Evolutionary conservation across 2,888 invertebrate genomes (phyloP).

Genomic region (Yponomeuta cagnagella): DNA sequence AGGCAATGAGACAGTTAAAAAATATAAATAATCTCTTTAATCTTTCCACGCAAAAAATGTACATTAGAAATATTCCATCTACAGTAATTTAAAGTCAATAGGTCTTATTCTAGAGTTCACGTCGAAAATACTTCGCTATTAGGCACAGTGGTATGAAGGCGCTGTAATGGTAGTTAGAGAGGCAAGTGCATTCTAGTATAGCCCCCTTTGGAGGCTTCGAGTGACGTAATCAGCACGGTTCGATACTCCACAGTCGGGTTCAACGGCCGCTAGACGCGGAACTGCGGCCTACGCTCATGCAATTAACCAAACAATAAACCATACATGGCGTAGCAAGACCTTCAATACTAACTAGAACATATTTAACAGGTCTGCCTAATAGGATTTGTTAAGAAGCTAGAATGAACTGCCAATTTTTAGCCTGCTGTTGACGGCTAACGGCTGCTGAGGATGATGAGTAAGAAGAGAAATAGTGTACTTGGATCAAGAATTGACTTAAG

Average conservation of each 20-base stretch:
- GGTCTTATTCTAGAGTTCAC: neutral
- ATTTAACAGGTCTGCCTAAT: neutral
- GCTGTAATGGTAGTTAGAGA: neutral
- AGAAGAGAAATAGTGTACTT: neutral
- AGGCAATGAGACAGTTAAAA: neutral
- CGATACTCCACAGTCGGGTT: slow-evolving; percentile 60
- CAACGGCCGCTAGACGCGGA: slow-evolving; percentile 70
- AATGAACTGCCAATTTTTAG: neutral
- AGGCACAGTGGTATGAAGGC: neutral
- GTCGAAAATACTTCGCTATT: neutral
- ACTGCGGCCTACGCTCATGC: slow-evolving; percentile 62
- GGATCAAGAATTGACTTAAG: no score
- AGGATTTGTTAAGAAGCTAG: neutral
- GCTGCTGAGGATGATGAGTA: neutral
- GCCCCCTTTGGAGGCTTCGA: slow-evolving; percentile 39
- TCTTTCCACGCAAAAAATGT: neutral
- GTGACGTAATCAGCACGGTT: slow-evolving; percentile 68
- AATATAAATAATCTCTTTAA: neutral
- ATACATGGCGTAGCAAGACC: neutral
- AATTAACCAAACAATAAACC: slow-evolving; percentile 49
- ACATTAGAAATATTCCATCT: neutral
- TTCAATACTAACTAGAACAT: slow-evolving; percentile 6
- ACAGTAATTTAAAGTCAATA: neutral
- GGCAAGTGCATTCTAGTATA: slow-evolving; percentile 5
- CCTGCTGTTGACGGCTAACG: neutral